Conservation (phyloP, 2,888 invertebrate species). For the Harmothoe impar region DNA sequence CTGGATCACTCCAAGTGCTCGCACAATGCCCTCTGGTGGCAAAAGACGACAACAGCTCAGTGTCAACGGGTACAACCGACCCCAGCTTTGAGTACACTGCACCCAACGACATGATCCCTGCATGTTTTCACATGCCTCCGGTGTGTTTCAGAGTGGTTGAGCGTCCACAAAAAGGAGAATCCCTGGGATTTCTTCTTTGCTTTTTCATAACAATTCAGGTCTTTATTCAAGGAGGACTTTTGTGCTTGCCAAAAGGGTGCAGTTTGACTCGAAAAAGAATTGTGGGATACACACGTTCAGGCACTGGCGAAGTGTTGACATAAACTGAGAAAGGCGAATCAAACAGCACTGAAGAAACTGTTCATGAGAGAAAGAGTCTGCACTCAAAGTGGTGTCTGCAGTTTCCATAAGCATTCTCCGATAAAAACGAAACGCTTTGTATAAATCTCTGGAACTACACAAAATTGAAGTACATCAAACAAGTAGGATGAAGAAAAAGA, state of each 20-base stretch:
- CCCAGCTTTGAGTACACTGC: constrained; percentile 8
- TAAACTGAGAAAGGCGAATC: no score
- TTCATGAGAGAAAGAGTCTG: no score
- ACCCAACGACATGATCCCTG: neutral
- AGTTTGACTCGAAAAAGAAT: constrained; percentile 3
- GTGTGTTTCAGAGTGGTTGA: neutral
- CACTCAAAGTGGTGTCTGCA: no score
- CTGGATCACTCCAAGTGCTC: constrained; percentile 40
- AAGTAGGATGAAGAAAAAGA: no score
- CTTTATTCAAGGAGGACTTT: constrained; percentile 5
- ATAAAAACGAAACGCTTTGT: no score
- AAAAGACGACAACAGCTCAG: neutral
- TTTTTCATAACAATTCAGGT: neutral
- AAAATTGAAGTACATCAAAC: no score
- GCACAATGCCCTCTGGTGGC: constrained; percentile 27
- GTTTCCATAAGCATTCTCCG: no score
- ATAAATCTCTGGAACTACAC: no score
- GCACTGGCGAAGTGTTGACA: no score
- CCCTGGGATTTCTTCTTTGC: neutral
- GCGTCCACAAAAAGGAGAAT: neutral
- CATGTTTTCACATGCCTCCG: neutral
- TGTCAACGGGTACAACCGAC: constrained; percentile 23
- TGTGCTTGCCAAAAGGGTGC: neutral
- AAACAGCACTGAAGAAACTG: no score
- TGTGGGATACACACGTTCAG: neutral